These are phyloP conservation scores for Calosoma granatense DNA, from an alignment of 1,140 invertebrate species.

Conservation along the genomic window DNA sequence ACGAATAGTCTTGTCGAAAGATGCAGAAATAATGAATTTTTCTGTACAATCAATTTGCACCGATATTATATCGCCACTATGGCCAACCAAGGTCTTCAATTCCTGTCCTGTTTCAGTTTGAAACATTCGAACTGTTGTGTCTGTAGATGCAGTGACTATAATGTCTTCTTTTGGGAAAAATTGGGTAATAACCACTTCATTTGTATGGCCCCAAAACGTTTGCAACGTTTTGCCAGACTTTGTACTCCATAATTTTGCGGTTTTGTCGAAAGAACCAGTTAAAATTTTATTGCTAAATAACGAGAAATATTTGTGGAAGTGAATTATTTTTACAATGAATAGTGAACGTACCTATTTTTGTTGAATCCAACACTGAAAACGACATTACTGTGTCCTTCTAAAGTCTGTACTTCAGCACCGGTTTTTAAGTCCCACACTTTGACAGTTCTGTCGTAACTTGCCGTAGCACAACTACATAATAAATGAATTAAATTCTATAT, in stretches of 20 bases:
- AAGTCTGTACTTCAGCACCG: conserved; percentile 55
- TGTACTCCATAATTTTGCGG: conserved; percentile 59
- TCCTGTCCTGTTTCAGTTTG: conserved; percentile 44
- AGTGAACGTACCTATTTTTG: conserved; percentile 21
- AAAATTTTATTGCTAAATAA: conserved; percentile 61
- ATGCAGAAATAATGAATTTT: conserved; percentile 39
- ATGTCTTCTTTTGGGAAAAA: conserved; percentile 52
- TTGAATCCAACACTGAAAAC: conserved; percentile 71
- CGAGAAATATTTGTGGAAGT: conserved; percentile 16
- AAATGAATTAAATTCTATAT: conserved; percentile 11
- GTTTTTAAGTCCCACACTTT: conserved; percentile 68
- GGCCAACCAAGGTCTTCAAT: conserved; percentile 35
- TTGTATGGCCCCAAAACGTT: conserved; percentile 61
- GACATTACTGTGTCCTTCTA: conserved; percentile 68
- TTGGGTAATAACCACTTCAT: conserved; percentile 58
- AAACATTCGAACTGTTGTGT: conserved; percentile 60
- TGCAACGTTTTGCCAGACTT: conserved; percentile 53
- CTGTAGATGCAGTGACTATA: conserved; percentile 66
- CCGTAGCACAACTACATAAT: conserved; percentile 57
- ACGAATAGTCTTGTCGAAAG: conserved; percentile 63
- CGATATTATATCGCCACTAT: conserved; percentile 46
- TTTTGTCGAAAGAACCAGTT: conserved; percentile 74
- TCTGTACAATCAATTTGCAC: conserved; percentile 6
- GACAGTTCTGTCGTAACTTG: conserved; percentile 77
- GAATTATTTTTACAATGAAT: conserved; percentile 41